Percentiles rank a stretch among this genome's conserved stretches.
Conservation (phyloP, 2,888 invertebrate genomes). For the Peribatodes rhomboidaria region DNA sequence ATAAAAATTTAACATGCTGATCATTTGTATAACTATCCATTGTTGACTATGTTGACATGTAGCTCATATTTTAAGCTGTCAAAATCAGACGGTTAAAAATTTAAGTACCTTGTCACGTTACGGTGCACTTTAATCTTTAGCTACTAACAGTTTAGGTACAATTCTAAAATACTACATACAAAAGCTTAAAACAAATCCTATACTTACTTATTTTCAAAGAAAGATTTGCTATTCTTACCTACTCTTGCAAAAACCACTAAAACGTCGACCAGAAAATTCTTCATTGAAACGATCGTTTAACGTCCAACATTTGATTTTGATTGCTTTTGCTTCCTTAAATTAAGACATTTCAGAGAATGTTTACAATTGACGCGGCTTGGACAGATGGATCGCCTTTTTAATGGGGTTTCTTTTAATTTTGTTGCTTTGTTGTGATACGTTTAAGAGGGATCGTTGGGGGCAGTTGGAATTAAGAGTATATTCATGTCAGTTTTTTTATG, state of each 20-base stretch:
- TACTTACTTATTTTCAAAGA: background rate
- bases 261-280: conserved; percentile 31
- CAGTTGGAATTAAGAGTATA: background rate
- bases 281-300: conserved; percentile 38
- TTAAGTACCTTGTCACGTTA: too few relatives aligned
- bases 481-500: background rate
- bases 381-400: conserved; percentile 30
- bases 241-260: conserved; percentile 20
- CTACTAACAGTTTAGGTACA: too few relatives aligned
- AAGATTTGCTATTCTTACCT: background rate
- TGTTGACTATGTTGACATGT: too few relatives aligned
- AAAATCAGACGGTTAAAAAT: too few relatives aligned
- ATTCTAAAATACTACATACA: too few relatives aligned
- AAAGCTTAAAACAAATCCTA: background rate
- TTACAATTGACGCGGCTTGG: conserved; percentile 28
- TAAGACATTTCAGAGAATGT: conserved; percentile 59
- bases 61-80: too few relatives aligned
- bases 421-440: conserved; percentile 24
- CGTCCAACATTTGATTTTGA: conserved; percentile 47
- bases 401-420: conserved; percentile 24
- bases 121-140: too few relatives aligned
- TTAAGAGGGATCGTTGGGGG: background rate
- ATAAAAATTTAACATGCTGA: too few relatives aligned
- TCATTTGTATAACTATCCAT: too few relatives aligned
- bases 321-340: conserved; percentile 62